A percentile compares a stretch with the other conserved stretches of the same genome.
Evolutionary conservation across 2,888 invertebrate species (phyloP).

Genomic region (Callyntrura guangdongensis): DNA sequence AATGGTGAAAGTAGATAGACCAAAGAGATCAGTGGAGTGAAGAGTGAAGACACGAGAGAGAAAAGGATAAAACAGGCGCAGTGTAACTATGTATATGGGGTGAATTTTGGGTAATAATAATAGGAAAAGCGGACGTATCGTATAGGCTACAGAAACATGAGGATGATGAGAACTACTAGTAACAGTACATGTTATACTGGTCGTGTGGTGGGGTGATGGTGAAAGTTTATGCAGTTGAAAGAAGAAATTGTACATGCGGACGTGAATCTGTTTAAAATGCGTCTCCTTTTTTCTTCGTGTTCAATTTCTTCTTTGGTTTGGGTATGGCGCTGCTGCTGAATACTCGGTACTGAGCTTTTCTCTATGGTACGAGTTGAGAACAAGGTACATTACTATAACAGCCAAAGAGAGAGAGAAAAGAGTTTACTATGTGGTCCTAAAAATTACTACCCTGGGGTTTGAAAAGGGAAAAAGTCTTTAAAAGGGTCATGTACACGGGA

Average conservation of each 20-base stretch:
- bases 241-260: slow-evolving; percentile 32
- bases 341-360: neutral
- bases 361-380: neutral
- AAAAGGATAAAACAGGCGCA: neutral
- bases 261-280: slow-evolving; percentile 44
- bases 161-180: neutral
- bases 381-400: neutral
- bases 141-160: neutral
- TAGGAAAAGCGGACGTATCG: neutral
- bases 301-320: slow-evolving; percentile 4
- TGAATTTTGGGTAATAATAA: too few species aligned
- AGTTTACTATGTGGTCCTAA: neutral
- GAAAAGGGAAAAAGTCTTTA: neutral
- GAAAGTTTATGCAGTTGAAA: slow-evolving; percentile 50
- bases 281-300: slow-evolving; percentile 9
- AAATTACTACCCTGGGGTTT: neutral
- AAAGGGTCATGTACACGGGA: neutral
- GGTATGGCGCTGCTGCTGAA: neutral
- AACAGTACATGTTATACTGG: neutral
- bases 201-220: neutral
- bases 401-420: neutral
- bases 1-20: slow-evolving; percentile 61
- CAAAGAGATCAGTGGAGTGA: slow-evolving; percentile 63
- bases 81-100: neutral
- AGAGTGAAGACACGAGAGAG: slow-evolving; percentile 52